Percentiles rank a stretch among this genome's conserved stretches.
Evolutionary conservation across 2,113 vertebrate species (phyloP).

Genomic region (Crotalus horridus): DNA sequence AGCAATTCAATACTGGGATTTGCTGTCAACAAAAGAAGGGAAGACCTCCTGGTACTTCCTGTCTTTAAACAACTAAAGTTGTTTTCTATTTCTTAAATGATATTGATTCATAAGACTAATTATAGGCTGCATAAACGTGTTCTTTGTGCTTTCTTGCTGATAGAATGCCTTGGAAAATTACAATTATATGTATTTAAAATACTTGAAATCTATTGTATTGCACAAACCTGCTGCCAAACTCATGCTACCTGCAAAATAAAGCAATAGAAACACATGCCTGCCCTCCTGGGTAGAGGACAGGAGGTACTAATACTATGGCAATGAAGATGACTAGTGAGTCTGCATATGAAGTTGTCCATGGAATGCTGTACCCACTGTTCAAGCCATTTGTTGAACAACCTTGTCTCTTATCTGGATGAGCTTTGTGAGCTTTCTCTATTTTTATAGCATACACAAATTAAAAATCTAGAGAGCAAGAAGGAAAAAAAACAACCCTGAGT

Average conservation of each 20-base stretch:
- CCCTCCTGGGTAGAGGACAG: not conserved
- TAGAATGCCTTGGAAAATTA: constrained; percentile 64
- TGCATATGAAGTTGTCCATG: constrained; percentile 18
- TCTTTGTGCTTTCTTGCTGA: constrained; percentile 59
- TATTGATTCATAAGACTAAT: constrained; percentile 69
- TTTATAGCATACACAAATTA: constrained; percentile 20
- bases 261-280: constrained; percentile 39
- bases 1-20: constrained; percentile 65
- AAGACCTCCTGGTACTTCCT: constrained; percentile 65
- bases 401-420: constrained; percentile 25
- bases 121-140: constrained; percentile 61
- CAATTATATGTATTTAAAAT: constrained; percentile 62
- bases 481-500: not conserved
- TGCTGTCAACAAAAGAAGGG: constrained; percentile 56
- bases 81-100: constrained; percentile 66
- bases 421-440: constrained; percentile 5
- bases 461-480: constrained; percentile 22
- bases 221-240: constrained; percentile 46
- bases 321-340: constrained; percentile 8
- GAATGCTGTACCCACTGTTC: constrained; percentile 13
- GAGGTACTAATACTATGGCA: constrained; percentile 12
- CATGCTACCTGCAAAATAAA: constrained; percentile 54
- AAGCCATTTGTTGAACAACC: constrained; percentile 27
- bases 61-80: constrained; percentile 71
- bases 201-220: constrained; percentile 57